Evolutionary conservation across 2,888 invertebrate genomes (phyloP), one percentile per base, ranked within the genome.

Genomic region (Tetragnatha montana): DNA sequence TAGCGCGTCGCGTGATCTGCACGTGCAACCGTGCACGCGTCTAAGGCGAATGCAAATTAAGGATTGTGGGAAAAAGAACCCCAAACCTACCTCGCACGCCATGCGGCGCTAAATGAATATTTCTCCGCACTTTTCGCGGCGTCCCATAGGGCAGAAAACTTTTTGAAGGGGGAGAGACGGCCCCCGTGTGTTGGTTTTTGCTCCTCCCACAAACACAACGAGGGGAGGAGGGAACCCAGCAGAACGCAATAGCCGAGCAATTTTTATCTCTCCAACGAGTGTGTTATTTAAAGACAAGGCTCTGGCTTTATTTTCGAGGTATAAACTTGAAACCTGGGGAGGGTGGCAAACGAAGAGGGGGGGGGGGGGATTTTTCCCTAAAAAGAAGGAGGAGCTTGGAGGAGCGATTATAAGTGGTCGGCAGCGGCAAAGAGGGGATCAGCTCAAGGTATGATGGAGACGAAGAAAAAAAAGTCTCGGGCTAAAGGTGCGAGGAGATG

Each of bases 331-430:
- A 80, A 84, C 79, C 73, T 12, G 51, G 49, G 50, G 51, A 79
- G 49, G 50, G 79, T 68, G 73, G 86, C 71, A 74, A 81, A 74
- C 51, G 70, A 47, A 76, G 6, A 8, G 22, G 87, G 21, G n/a
- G 71, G 76, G 83, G 74, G 47, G 49, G 85, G 68, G 60, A 84
- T 78, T 86, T 83, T 83, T 85, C 85, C 51, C 75, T 89, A 89
- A 89, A 35, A 81, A 85, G 89, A 85, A 81, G 89, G 89, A 75
- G 89, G 89, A 85, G 89, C 89, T 80, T 80, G 81, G 81, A 85
- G 69, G 81, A 85, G 89, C 89, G 89, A 89, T 89, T 89, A 89
- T 89, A 85, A 89, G 89, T 89, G 89, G 85, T 51, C 76, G 86
- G 22, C 47, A 19, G 83, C 79, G 22, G 49, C 47, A 74, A 70